phyloP scores from a whole-genome alignment of 2,888 invertebrate species.

The Pimpla rufipes region DNA sequence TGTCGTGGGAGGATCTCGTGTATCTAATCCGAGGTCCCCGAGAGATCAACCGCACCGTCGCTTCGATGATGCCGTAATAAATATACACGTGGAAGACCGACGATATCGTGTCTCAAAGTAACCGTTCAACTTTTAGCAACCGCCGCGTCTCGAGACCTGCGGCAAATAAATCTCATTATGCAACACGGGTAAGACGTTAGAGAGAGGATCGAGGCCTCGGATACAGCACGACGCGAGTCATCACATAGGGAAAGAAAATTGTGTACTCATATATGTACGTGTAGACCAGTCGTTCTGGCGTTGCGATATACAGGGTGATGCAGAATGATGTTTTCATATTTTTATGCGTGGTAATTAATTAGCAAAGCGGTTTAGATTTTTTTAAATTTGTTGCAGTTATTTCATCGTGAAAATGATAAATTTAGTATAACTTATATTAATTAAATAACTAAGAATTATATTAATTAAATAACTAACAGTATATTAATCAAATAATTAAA shows the following conservation, averaged over 20 bases:
- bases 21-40: background rate
- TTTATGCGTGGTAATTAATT: no score
- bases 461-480: no score
- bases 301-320: no score
- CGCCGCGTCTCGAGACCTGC: background rate
- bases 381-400: no score
- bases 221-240: background rate
- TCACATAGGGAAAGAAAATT: background rate
- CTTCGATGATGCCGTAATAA: background rate
- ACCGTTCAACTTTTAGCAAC: slow-evolving; percentile 21
- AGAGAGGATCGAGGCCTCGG: background rate
- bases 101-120: slow-evolving; percentile 28
- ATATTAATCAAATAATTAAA: no score
- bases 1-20: slow-evolving; percentile 28
- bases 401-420: no score
- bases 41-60: background rate
- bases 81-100: background rate
- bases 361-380: no score
- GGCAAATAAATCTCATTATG: slow-evolving; percentile 35
- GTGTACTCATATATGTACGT: background rate
- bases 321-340: no score
- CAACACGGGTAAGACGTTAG: slow-evolving; percentile 4
- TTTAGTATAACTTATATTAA: no score
- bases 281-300: background rate
- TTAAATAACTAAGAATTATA: no score